These are phyloP conservation scores for Hyles vespertilio DNA, from an alignment of 1,140 invertebrate genomes.

Conservation along the genomic window DNA sequence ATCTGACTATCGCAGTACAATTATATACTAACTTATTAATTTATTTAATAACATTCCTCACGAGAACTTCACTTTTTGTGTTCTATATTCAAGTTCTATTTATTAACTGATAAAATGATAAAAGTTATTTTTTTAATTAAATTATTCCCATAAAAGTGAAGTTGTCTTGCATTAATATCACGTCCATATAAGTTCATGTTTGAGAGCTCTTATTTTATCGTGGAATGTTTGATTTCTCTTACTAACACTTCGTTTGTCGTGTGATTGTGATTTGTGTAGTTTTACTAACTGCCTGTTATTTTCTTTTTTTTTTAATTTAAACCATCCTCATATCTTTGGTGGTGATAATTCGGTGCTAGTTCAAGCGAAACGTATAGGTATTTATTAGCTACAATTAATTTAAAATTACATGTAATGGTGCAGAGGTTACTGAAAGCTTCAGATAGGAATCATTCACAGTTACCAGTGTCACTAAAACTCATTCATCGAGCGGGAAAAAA, in stretches of 20 bases:
- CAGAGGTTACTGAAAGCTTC: constrained; percentile 33
- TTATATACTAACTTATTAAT: constrained; percentile 32
- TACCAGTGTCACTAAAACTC: constrained; percentile 26
- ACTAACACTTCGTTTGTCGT: constrained; percentile 57
- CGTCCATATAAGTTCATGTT: constrained; percentile 14
- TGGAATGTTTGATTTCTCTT: constrained; percentile 37
- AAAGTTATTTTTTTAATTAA: constrained; percentile 2
- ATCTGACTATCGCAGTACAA: constrained; percentile 46
- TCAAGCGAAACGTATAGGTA: constrained; percentile 52
- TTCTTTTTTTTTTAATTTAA: constrained; percentile 38
- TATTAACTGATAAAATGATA: background rate
- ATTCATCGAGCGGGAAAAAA: constrained; percentile 28
- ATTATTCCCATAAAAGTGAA: constrained; percentile 29
- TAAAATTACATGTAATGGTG: constrained; percentile 22
- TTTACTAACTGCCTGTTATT: constrained; percentile 62
- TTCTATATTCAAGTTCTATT: background rate
- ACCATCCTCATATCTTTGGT: constrained; percentile 43
- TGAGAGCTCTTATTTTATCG: constrained; percentile 15
- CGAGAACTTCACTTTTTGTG: constrained; percentile 20
- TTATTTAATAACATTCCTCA: constrained; percentile 12
- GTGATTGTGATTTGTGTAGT: constrained; percentile 53
- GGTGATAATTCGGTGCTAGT: constrained; percentile 67
- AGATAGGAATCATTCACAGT: constrained; percentile 36
- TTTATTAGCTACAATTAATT: constrained; percentile 34
- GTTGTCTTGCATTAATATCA: constrained; percentile 35